A percentile compares a stretch with the other conserved stretches of the same genome.
phyloP scores from a whole-genome alignment of 2,113 vertebrate genomes.

The Lutjanus erythropterus region DNA sequence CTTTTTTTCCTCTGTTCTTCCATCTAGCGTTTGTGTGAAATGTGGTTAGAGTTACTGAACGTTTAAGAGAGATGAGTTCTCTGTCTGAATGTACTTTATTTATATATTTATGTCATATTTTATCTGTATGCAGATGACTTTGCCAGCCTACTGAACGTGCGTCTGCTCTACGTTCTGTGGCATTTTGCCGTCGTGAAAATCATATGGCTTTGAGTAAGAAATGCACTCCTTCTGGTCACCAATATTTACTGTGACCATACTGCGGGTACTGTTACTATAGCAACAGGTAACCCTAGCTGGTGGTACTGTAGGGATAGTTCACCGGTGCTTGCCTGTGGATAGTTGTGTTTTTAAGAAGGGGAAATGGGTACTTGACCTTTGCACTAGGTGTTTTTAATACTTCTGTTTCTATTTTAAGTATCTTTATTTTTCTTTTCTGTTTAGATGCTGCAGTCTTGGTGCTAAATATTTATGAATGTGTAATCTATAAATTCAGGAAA shows the following conservation, averaged over 20 bases:
- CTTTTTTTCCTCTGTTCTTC: neutral
- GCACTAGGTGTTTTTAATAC: slow-evolving; percentile 15
- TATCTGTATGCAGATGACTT: too few species aligned
- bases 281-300: neutral
- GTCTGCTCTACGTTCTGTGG: neutral
- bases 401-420: neutral
- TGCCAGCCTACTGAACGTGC: neutral
- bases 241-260: slow-evolving; percentile 4
- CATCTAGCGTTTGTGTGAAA: neutral
- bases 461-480: slow-evolving; percentile 14
- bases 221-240: slow-evolving; percentile 19
- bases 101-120: neutral
- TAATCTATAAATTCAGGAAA: neutral
- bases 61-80: too few species aligned
- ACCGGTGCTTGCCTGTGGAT: too few species aligned
- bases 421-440: slow-evolving; percentile 6
- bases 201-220: neutral
- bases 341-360: too few species aligned
- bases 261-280: neutral
- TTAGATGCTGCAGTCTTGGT: neutral
- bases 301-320: neutral
- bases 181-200: too few species aligned
- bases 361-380: slow-evolving; percentile 12
- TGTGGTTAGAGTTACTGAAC: neutral
- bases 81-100: slow-evolving; percentile 22